Conservation (phyloP, 2,888 invertebrate genomes). For the Nomada ferruginata region DNA sequence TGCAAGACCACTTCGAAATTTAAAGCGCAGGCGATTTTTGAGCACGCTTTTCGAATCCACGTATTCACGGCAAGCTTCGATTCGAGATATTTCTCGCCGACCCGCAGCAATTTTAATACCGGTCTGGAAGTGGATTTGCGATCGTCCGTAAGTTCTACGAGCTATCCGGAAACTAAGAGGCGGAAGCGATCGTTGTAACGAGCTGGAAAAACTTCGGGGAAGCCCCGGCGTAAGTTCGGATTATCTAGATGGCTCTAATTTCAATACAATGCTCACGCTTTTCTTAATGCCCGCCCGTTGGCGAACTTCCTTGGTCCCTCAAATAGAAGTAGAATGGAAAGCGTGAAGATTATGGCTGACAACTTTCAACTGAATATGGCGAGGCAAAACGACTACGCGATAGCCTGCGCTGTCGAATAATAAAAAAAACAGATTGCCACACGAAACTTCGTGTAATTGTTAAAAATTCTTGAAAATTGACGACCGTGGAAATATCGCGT, state of each 20-base stretch:
- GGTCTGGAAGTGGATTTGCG: conserved; percentile 27
- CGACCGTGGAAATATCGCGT: no score
- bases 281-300: conserved; percentile 42
- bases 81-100: background rate
- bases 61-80: background rate
- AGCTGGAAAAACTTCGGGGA: conserved; percentile 41
- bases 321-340: conserved; percentile 24
- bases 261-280: conserved; percentile 58
- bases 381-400: conserved; percentile 46
- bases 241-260: conserved; percentile 66
- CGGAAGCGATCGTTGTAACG: conserved; percentile 42
- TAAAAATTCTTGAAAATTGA: no score
- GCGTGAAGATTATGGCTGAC: conserved; percentile 40
- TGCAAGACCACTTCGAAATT: background rate
- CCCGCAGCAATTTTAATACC: background rate
- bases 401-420: conserved; percentile 34
- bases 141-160: background rate
- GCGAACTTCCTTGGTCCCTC: conserved; percentile 20
- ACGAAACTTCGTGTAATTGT: no score
- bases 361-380: conserved; percentile 51
- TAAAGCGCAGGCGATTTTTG: background rate
- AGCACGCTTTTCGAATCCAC: background rate
- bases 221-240: conserved; percentile 46
- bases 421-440: no score
- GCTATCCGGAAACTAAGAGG: conserved; percentile 1